Conservation (phyloP, 2,797 vertebrate genomes). For the Spea hammondii region DNA sequence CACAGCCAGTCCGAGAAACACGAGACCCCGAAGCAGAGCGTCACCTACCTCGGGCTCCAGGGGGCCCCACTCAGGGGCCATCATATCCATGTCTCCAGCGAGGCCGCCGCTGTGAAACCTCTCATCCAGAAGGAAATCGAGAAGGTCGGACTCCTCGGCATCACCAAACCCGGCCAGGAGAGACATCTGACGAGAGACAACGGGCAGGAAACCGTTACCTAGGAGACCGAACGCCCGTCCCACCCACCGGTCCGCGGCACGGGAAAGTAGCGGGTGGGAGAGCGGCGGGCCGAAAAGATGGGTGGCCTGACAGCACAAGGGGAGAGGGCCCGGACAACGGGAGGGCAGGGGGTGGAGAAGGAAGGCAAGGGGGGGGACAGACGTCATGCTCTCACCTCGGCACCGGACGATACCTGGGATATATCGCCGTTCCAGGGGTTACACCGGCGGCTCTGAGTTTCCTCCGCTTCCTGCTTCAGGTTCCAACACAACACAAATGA, state of each 20-base stretch:
- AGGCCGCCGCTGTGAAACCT: not conserved
- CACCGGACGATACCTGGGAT: not conserved
- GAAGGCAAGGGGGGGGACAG: not conserved
- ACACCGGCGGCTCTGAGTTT: not conserved
- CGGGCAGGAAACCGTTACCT: not conserved
- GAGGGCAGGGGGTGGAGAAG: not conserved
- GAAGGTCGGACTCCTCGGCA: constrained; percentile 13
- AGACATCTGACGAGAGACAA: constrained; percentile 8
- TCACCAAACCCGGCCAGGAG: constrained; percentile 1
- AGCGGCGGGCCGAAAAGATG: not conserved
- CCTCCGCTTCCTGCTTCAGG: not conserved
- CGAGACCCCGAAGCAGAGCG: no score
- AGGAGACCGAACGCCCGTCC: not conserved
- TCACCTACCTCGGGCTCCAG: not conserved
- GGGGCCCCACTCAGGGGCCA: not conserved
- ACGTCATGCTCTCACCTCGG: not conserved
- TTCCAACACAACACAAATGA: constrained; percentile 7
- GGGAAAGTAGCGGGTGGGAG: not conserved
- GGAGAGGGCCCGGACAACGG: not conserved
- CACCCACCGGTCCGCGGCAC: not conserved
- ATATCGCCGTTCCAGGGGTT: not conserved
- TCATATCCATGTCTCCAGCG: not conserved
- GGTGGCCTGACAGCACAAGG: not conserved
- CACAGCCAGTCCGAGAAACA: no score
- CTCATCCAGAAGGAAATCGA: constrained; percentile 33